These are phyloP conservation scores for Pterostichus madidus DNA, from an alignment of 2,888 invertebrate genomes.

Conservation along the genomic window DNA sequence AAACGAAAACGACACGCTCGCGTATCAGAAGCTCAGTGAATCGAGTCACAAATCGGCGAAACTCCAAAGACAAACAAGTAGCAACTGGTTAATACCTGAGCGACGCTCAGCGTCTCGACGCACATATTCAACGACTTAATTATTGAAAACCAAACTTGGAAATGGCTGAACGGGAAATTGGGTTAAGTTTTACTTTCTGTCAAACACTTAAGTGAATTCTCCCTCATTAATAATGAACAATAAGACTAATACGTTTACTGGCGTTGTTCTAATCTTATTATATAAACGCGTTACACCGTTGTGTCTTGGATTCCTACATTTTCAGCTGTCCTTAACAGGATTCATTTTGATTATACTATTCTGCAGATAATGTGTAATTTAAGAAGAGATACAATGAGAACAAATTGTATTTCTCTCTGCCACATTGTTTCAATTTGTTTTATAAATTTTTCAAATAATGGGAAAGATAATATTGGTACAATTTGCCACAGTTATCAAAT, in stretches of 20 bases:
- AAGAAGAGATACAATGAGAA: conserved; percentile 1
- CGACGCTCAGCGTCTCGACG: not conserved
- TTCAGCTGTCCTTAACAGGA: conserved; percentile 31
- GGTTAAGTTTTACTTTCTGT: conserved; percentile 65
- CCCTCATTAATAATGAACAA: conserved; percentile 62
- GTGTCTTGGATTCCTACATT: conserved; percentile 14
- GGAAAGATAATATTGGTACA: too few relatives aligned
- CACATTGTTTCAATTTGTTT: not conserved
- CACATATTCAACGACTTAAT: conserved; percentile 39
- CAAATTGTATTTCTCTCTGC: not conserved
- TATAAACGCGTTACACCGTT: conserved; percentile 40
- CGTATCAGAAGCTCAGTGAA: not conserved
- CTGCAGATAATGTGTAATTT: conserved; percentile 33
- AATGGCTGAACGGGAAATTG: conserved; percentile 27
- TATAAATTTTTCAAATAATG: not conserved
- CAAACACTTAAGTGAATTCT: conserved; percentile 60
- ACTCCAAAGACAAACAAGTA: conserved; percentile 48
- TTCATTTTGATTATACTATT: conserved; percentile 13
- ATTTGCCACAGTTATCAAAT: too few relatives aligned
- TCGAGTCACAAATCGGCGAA: conserved; percentile 15
- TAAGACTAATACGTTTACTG: conserved; percentile 59
- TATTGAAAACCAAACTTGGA: conserved; percentile 53
- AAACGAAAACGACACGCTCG: not conserved
- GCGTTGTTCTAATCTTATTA: conserved; percentile 42
- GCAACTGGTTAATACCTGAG: conserved; percentile 17